Evolutionary conservation across 2,113 vertebrate genomes (phyloP), one percentile per base, ranked within the genome.

Genomic region (Sceloporus tristichus): DNA sequence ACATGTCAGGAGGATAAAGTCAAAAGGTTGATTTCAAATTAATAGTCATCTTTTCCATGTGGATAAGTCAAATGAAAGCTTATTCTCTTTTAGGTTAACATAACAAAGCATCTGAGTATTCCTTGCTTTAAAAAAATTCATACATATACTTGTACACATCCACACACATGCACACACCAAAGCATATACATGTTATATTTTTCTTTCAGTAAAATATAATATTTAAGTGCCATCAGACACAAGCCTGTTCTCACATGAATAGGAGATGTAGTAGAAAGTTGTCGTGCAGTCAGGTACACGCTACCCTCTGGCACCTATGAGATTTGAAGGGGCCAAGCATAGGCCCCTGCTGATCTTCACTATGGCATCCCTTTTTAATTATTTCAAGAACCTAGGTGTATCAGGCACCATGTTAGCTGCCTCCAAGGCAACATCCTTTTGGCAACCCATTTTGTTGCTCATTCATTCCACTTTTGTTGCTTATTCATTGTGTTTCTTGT

Each of bases 41-140:
- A n/a, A 34, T 40, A 70, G 29, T 3, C 23, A 79, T 75, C 89
- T 81, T 86, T 78, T 40, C 66, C 79, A 93, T n/a, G 90, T 85
- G 77, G 84, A 38, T 40, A 56, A 34, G 25, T 84, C 48, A 71
- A 34, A 84, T 23, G 13, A 40, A 85, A 74, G 73, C 40, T n/a
- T 9, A 16, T 75, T 27, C 23, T 21, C 23, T 73, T n/a, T 84
- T 73, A 53, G 16, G 16, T 34, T 21, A 11, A 21, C 54, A 29
- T 56, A 19, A 54, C 14, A 83, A 71, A 70, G 65, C 38, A 66
- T 1, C 40, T 11, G 10, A 29, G 65, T 66, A 21, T 66, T 66
- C 18, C 23, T 65, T 65, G 19, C 19, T 65, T 65, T 16, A 65
- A 65, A 65, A 16, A 65, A 65, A 19, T n/a, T n/a, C n/a, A n/a